phyloP scores from a whole-genome alignment of 2,797 vertebrate genomes.

The Betta splendens region DNA sequence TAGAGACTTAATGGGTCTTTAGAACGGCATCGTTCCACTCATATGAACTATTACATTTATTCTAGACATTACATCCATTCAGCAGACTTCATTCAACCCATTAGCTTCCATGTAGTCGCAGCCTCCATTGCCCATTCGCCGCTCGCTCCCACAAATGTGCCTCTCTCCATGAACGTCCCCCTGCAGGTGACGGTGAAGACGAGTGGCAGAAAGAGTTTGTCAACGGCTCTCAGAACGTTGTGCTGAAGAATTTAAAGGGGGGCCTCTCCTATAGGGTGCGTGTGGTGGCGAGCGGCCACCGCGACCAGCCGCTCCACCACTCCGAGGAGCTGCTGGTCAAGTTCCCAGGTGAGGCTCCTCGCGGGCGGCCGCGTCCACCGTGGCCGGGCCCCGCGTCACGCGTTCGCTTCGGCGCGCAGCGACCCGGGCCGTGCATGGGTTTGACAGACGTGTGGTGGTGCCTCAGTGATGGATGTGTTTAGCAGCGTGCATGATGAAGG shows the following conservation, averaged over 20 bases:
- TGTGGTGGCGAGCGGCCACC: constrained; percentile 89
- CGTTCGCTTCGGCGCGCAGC: constrained; percentile 43
- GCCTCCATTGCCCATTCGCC: constrained; percentile 35
- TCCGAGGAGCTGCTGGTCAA: constrained; percentile 91
- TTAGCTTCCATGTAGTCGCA: constrained; percentile 43
- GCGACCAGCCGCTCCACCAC: constrained; percentile 84
- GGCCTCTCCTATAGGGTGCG: constrained; percentile 94
- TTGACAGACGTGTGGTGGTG: constrained; percentile 49
- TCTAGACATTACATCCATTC: constrained; percentile 20
- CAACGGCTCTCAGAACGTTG: constrained; percentile 92
- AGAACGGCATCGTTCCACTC: constrained; percentile 13
- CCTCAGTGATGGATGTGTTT: constrained; percentile 39
- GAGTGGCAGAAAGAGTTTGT: constrained; percentile 92
- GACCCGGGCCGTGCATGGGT: constrained; percentile 40
- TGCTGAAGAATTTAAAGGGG: constrained; percentile 92
- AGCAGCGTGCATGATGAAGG: constrained; percentile 55
- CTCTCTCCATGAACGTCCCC: constrained; percentile 84
- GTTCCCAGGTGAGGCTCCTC: constrained; percentile 92
- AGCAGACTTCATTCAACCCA: constrained; percentile 29
- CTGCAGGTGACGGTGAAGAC: constrained; percentile 92
- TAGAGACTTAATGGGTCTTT: constrained; percentile 16
- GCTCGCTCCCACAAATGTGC: constrained; percentile 69
- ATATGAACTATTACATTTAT: constrained; percentile 13
- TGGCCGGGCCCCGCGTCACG: constrained; percentile 36
- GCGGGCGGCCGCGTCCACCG: constrained; percentile 35